A percentile compares a stretch with the other conserved stretches of the same genome.
phyloP scores from a whole-genome alignment of 2,113 vertebrate genomes.

The Chloroceryle aenea region DNA sequence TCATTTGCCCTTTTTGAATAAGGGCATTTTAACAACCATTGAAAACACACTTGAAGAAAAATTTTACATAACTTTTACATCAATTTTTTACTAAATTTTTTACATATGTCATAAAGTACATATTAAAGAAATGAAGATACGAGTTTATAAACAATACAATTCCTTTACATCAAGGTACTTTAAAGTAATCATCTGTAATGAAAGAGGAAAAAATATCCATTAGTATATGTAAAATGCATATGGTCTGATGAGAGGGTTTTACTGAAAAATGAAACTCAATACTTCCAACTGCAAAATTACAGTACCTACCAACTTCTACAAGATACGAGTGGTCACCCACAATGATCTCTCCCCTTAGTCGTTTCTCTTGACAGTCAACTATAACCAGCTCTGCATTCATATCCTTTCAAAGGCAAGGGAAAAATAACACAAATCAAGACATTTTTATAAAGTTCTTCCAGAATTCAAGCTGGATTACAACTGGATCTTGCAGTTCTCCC shows the following conservation, averaged over 20 bases:
- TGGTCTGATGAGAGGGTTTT: background rate
- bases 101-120: background rate
- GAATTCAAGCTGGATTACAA: background rate
- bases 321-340: conserved; percentile 87
- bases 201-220: background rate
- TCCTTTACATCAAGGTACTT: background rate
- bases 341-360: conserved; percentile 83
- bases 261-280: background rate
- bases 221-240: background rate
- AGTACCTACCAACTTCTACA: conserved; percentile 85
- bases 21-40: background rate
- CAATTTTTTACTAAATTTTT: background rate
- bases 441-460: background rate
- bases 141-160: background rate
- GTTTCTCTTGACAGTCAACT: conserved; percentile 80
- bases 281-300: background rate
- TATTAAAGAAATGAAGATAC: background rate
- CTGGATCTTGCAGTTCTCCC: background rate
- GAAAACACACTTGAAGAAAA: background rate
- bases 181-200: background rate
- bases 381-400: conserved; percentile 81
- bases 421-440: background rate
- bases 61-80: background rate
- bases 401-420: conserved; percentile 59
- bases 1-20: background rate